phyloP scores from a whole-genome alignment of 1,140 invertebrate genomes.

The Paraescarpia echinospica region DNA sequence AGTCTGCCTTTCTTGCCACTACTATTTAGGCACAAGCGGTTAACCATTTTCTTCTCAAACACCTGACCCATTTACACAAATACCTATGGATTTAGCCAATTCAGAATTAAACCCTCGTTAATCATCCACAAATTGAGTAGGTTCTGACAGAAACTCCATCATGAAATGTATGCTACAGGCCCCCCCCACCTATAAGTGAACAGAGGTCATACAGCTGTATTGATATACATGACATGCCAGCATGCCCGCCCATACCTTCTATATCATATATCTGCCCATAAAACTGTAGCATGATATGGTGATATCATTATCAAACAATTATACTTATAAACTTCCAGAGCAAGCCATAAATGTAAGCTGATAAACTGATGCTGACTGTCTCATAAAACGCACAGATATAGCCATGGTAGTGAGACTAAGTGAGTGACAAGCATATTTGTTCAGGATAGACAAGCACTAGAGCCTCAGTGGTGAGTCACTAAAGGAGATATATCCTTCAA shows the following conservation, averaged over 20 bases:
- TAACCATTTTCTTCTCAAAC: neutral
- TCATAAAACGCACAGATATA: neutral
- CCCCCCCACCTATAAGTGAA: neutral
- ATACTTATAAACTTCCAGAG: neutral
- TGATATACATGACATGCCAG: neutral
- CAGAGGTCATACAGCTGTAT: neutral
- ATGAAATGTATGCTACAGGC: neutral
- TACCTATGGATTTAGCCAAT: neutral
- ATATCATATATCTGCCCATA: neutral
- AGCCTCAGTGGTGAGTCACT: neutral
- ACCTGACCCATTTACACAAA: neutral
- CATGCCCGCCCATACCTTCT: neutral
- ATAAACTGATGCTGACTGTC: neutral
- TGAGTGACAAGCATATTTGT: neutral
- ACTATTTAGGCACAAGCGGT: neutral
- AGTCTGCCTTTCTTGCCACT: neutral
- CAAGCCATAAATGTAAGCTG: neutral
- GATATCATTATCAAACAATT: neutral
- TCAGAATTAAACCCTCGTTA: neutral
- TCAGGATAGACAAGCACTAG: neutral
- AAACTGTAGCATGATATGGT: neutral
- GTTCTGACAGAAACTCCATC: neutral
- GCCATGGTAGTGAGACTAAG: too few relatives aligned
- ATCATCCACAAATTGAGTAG: neutral
- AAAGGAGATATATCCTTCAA: neutral